Conservation (phyloP, 2,888 invertebrate species). For the Heliothis peltigera region DNA sequence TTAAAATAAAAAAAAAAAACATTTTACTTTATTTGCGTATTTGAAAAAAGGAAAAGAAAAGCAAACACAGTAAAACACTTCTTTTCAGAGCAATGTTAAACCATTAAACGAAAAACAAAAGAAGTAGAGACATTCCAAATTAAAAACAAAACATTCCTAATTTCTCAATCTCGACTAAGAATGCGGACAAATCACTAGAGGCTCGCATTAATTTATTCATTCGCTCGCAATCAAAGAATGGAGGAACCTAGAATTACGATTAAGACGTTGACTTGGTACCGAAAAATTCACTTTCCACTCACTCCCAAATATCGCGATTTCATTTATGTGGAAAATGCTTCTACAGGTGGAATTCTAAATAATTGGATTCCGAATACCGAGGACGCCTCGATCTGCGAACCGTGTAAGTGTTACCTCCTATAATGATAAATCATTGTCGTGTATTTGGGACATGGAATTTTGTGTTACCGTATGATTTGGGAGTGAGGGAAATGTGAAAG, state of each 20-base stretch:
- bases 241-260: constrained; percentile 40
- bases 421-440: constrained; percentile 74
- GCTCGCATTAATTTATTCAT: constrained; percentile 44
- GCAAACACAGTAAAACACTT: too few species aligned
- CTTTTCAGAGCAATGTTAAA: not conserved
- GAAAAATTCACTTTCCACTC: constrained; percentile 56
- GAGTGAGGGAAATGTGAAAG: constrained; percentile 24
- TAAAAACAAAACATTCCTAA: constrained; percentile 28
- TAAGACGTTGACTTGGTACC: constrained; percentile 44
- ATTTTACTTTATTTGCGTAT: not conserved
- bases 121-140: not conserved
- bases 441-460: constrained; percentile 51
- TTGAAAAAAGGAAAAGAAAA: not conserved
- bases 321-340: constrained; percentile 29
- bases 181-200: constrained; percentile 22
- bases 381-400: constrained; percentile 59
- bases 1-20: too few species aligned
- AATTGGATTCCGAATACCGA: constrained; percentile 80
- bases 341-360: constrained; percentile 67
- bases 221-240: constrained; percentile 44
- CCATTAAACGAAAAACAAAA: not conserved
- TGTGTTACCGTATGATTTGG: constrained; percentile 41
- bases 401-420: constrained; percentile 60
- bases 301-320: constrained; percentile 38
- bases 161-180: constrained; percentile 36